These are phyloP conservation scores for Callosobruchus maculatus DNA, from an alignment of 2,888 invertebrate genomes.

Conservation along the genomic window DNA sequence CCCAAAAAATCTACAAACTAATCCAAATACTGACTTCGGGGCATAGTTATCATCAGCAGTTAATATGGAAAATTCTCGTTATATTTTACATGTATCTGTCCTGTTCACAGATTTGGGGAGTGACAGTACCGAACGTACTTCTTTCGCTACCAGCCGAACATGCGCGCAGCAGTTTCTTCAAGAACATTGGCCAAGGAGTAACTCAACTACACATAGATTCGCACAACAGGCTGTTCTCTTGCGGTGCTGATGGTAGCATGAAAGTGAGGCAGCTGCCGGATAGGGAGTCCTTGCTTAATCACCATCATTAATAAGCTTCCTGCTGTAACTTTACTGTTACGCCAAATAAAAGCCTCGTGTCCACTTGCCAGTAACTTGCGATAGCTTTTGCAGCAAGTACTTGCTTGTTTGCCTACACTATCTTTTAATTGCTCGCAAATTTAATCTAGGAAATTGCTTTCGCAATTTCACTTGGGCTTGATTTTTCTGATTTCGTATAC, in stretches of 20 bases:
- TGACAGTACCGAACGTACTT: slow-evolving; percentile 81
- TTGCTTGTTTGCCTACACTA: no score
- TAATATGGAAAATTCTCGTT: background rate
- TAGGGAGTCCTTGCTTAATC: slow-evolving; percentile 53
- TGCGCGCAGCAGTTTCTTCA: slow-evolving; percentile 93
- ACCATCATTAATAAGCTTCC: slow-evolving; percentile 20
- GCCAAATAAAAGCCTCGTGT: no score
- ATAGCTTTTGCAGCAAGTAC: no score
- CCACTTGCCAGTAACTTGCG: no score
- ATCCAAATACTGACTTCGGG: no score
- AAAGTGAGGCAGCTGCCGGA: slow-evolving; percentile 93
- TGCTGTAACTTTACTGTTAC: background rate
- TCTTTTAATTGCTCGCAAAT: no score
- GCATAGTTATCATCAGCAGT: no score
- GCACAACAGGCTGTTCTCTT: slow-evolving; percentile 88
- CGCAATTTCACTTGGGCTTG: no score
- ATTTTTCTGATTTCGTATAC: no score
- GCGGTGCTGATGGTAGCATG: slow-evolving; percentile 98
- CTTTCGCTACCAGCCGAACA: slow-evolving; percentile 92
- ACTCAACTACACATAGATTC: slow-evolving; percentile 92
- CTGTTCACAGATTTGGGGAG: slow-evolving; percentile 80
- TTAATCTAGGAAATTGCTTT: no score
- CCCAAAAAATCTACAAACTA: no score
- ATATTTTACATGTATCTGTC: slow-evolving; percentile 2
- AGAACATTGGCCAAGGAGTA: slow-evolving; percentile 95